phyloP scores from a whole-genome alignment of 1,140 invertebrate species.

The Brachionus asplanchnoidis region DNA sequence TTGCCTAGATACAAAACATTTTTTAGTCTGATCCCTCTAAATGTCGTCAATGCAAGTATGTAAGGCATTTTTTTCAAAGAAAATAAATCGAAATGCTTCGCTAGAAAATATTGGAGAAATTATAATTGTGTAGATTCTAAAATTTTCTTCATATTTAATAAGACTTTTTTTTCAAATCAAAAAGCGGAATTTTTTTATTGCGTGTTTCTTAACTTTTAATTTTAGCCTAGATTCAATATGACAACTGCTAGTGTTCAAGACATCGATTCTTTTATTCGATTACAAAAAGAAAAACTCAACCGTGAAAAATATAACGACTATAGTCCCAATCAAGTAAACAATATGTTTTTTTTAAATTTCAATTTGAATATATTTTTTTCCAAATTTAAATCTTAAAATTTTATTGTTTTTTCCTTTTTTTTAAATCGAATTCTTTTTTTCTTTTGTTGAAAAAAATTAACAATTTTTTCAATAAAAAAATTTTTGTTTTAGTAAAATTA shows the following conservation, averaged over 20 bases:
- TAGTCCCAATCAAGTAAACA: not conserved
- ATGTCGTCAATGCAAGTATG: constrained; percentile 14
- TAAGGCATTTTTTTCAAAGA: not conserved
- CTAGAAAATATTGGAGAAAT: not conserved
- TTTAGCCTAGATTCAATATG: not conserved
- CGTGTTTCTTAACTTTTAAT: not conserved
- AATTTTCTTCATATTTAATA: not conserved
- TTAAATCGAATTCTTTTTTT: not conserved
- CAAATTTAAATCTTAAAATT: not conserved
- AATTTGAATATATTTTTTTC: too few species aligned
- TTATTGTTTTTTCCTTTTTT: not conserved
- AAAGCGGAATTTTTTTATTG: not conserved
- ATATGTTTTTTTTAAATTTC: not conserved
- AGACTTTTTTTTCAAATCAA: not conserved
- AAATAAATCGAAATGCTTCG: not conserved
- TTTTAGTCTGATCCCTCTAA: not conserved
- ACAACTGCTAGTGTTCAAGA: constrained; percentile 37
- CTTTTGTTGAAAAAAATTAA: not conserved
- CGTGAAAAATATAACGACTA: constrained; percentile 4
- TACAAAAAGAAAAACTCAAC: constrained; percentile 38
- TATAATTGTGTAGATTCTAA: not conserved
- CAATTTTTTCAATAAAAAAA: not conserved
- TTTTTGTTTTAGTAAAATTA: not conserved
- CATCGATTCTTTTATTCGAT: constrained; percentile 30
- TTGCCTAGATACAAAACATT: constrained; percentile 30